phyloP scores from a whole-genome alignment of 2,888 invertebrate species.

The Lordiphosa andalusiaca region DNA sequence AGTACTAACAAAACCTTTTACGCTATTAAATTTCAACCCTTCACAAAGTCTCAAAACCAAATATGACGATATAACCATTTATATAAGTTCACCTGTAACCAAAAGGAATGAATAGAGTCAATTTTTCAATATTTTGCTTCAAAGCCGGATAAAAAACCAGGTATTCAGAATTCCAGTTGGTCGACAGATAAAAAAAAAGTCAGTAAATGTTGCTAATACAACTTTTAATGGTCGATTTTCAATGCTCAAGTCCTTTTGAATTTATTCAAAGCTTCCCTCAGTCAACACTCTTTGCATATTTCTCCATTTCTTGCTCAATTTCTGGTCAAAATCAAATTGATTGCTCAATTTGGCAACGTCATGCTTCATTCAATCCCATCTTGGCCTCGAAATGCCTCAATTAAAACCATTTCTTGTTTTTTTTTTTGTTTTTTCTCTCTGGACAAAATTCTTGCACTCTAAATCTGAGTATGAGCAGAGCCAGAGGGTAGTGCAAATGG shows the following conservation, averaged over 20 bases:
- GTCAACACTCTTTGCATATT: too few relatives aligned
- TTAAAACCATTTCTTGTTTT: slow-evolving; percentile 35
- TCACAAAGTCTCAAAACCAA: too few relatives aligned
- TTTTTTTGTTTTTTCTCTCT: too few relatives aligned
- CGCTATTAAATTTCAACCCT: too few relatives aligned
- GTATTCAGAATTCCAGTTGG: background rate
- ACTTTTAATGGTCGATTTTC: slow-evolving; percentile 1
- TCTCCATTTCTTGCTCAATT: slow-evolving; percentile 1
- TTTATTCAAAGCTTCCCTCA: background rate
- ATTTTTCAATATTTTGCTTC: too few relatives aligned
- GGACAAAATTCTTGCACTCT: slow-evolving; percentile 16
- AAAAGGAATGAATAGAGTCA: too few relatives aligned
- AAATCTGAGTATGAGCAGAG: background rate
- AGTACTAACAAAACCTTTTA: too few relatives aligned
- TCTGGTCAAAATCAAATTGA: slow-evolving; percentile 27
- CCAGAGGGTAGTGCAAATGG: background rate
- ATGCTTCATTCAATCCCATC: slow-evolving; percentile 36
- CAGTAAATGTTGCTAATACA: too few relatives aligned
- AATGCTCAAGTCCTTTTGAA: background rate
- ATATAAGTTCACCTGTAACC: too few relatives aligned
- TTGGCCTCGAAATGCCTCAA: slow-evolving; percentile 27
- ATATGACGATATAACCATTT: too few relatives aligned
- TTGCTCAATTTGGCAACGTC: slow-evolving; percentile 40
- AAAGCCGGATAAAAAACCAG: too few relatives aligned
- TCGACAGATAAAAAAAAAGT: background rate